Percentiles rank a stretch among this genome's conserved stretches.
These are phyloP conservation scores for Iselma pallidipennis DNA, from an alignment of 2,888 invertebrate species.

Conservation along the genomic window DNA sequence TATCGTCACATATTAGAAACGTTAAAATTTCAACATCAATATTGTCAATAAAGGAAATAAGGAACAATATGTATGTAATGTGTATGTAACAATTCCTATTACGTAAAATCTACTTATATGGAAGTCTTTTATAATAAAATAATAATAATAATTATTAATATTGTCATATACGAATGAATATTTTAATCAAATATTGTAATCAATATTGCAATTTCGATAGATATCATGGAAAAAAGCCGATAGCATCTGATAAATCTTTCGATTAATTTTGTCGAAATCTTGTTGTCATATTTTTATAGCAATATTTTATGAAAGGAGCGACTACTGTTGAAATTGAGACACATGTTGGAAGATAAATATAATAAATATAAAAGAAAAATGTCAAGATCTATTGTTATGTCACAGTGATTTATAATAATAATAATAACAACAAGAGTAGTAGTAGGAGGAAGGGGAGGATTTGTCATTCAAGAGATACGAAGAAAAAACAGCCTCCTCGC, in stretches of 20 bases:
- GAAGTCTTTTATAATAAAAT: not conserved
- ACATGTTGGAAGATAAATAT: not conserved
- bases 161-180: not conserved
- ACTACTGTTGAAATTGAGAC: not conserved
- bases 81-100: not conserved
- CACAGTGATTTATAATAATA: not conserved
- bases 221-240: no score
- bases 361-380: not conserved
- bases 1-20: not conserved
- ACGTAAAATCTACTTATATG: not conserved
- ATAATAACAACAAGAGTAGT: no score
- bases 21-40: not conserved
- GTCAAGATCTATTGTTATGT: not conserved
- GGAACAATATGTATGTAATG: no score
- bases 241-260: no score
- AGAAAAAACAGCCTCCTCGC: no score
- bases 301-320: not conserved
- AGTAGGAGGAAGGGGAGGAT: no score
- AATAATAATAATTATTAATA: no score
- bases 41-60: not conserved
- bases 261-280: no score
- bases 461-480: no score
- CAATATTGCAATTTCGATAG: no score
- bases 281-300: no score
- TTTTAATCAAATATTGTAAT: no score